phyloP scores from a whole-genome alignment of 2,797 vertebrate species.

The Oryzias dopingdopingensis region DNA sequence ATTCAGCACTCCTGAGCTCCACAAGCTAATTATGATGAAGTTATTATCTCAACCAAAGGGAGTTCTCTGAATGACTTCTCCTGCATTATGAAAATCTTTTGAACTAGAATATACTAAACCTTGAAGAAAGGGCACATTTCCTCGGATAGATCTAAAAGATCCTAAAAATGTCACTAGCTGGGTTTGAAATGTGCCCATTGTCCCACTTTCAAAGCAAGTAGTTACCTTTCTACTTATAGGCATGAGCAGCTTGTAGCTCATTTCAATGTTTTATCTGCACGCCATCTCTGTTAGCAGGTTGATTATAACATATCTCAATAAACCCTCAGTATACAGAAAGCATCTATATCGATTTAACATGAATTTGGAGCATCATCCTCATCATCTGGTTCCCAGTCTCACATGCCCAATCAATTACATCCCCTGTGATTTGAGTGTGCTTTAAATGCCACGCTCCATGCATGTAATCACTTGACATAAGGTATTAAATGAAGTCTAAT shows the following conservation, averaged over 20 bases:
- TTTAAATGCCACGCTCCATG: conserved; percentile 51
- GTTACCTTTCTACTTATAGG: conserved; percentile 21
- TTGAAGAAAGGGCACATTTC: conserved; percentile 69
- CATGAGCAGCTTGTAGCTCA: conserved; percentile 19
- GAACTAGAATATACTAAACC: conserved; percentile 66
- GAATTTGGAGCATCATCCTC: conserved; percentile 66
- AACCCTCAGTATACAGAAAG: conserved; percentile 67
- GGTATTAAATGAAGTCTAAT: conserved; percentile 71
- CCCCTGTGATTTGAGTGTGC: conserved; percentile 55
- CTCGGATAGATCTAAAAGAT: conserved; percentile 46
- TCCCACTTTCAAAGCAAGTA: conserved; percentile 41
- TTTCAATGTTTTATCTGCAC: conserved; percentile 23
- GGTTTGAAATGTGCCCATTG: conserved; percentile 37
- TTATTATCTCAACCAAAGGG: conserved; percentile 79
- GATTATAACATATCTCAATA: conserved; percentile 67
- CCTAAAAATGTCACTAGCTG: conserved; percentile 49
- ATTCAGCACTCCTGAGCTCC: conserved; percentile 78
- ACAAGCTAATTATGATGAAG: conserved; percentile 82
- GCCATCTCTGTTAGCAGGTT: conserved; percentile 36
- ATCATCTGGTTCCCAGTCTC: conserved; percentile 64
- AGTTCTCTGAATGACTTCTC: conserved; percentile 69
- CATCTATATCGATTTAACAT: conserved; percentile 67
- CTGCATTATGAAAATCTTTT: conserved; percentile 59
- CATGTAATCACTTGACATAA: conserved; percentile 67
- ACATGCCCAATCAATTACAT: conserved; percentile 72